Base-by-base conservation (phyloP, 1,140 invertebrate genomes). In the Listronotus bonariensis region DNA sequence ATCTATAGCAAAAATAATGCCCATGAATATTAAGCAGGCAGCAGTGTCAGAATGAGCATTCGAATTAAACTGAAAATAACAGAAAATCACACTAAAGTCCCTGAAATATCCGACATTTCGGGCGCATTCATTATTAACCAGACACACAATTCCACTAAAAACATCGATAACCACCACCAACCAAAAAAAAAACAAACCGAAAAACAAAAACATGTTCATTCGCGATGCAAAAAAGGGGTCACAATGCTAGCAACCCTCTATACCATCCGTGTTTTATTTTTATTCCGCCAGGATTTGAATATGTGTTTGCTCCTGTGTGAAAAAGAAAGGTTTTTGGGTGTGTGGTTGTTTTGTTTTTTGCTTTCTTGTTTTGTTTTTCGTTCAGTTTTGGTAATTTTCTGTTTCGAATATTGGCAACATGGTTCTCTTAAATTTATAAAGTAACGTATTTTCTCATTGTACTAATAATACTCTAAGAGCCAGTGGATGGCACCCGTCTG, bases 61-160 rank as follows among this genome's bases (percentile, higher is more conserved):
- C 54, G 48, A 69, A 65, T 67, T 73, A 73, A 72, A 75, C 65
- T 58, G n/a, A 72, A 68, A 72, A 71, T 72, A 75, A 74, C 72
- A 74, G 63, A 75, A 74, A 75, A 75, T 72, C 72, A 75, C 71
- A 75, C 71, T 72, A 72, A 59, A 70, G 67, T 73, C 67, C 53
- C 63, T 71, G 68, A 75, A 74, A 74, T 74, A 74, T 72, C 69
- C 70, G 72, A 70, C 59, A 67, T 56, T 70, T 61, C n/a, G 60
- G 65, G 62, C 56, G 57, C 74, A 74, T 75, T 69, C 71, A 75
- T 75, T 75, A 74, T 75, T 74, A 73, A 75, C 57, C 68, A 65
- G 67, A 75, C 74, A 75, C 70, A 68, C 72, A 74, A 75, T 73
- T 75, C 72, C 74, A 75, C 74, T 75, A 75, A 75, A 74, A 75